A percentile compares a stretch with the other conserved stretches of the same genome.
Conservation (phyloP, 1,140 invertebrate genomes). For the Formica selysi region DNA sequence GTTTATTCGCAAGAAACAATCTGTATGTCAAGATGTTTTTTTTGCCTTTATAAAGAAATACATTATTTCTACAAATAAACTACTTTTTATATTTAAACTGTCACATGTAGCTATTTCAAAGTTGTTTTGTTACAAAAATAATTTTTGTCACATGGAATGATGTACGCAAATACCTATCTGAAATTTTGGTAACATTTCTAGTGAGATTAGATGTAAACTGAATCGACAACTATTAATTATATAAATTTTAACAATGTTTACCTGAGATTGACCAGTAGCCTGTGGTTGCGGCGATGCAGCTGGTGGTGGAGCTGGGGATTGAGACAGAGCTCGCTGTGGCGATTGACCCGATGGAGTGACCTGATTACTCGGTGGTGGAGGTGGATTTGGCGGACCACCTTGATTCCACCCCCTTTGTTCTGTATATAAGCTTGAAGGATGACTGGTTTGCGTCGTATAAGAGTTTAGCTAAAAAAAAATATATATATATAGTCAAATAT, state of each 20-base stretch:
- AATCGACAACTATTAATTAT: neutral
- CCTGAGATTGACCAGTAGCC: constrained; percentile 82
- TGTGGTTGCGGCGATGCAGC: constrained; percentile 85
- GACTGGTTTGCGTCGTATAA: constrained; percentile 82
- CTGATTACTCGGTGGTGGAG: constrained; percentile 83
- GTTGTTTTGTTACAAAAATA: neutral
- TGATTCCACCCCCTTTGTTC: constrained; percentile 86
- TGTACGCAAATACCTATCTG: neutral
- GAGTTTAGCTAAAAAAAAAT: constrained; percentile 82
- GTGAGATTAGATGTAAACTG: neutral
- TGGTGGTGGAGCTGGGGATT: constrained; percentile 85
- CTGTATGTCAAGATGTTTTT: neutral
- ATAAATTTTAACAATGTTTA: constrained; percentile 51
- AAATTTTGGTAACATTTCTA: neutral
- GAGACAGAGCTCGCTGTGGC: constrained; percentile 84
- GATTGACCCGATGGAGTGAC: constrained; percentile 84
- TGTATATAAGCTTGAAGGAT: constrained; percentile 83
- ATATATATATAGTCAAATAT: neutral
- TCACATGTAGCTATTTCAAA: too few species aligned
- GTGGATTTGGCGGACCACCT: constrained; percentile 83
- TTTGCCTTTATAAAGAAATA: neutral
- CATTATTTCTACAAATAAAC: neutral
- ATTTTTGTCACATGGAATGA: neutral
- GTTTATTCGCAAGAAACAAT: neutral
- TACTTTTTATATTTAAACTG: neutral